These are phyloP conservation scores for Budorcas taxicolor DNA, from an alignment of 2,113 vertebrate species.

Conservation along the genomic window DNA sequence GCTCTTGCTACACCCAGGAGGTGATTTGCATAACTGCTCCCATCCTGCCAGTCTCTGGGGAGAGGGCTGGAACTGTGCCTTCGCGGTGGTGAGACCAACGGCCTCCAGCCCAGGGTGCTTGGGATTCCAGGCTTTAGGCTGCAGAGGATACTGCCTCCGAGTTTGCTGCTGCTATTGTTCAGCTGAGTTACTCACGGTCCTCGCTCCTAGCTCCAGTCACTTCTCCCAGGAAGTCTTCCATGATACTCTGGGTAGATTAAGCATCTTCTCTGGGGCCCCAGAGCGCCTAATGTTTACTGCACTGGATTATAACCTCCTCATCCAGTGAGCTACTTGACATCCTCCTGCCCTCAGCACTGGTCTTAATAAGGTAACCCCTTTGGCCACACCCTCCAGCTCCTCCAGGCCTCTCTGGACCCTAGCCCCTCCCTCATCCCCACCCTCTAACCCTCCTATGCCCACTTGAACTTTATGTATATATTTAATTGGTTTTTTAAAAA, in stretches of 20 bases:
- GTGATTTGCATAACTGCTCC: background rate
- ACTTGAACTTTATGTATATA: background rate
- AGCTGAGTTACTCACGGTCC: background rate
- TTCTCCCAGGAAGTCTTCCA: slow-evolving; percentile 16
- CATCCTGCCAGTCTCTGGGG: background rate
- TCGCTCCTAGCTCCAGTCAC: fast-evolving
- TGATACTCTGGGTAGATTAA: background rate
- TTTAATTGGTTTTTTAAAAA: background rate
- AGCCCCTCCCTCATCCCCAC: background rate
- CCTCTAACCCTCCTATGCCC: background rate
- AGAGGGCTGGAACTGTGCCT: background rate
- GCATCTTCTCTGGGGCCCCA: background rate
- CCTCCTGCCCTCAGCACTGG: background rate
- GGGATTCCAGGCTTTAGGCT: background rate
- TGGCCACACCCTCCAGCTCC: fast-evolving
- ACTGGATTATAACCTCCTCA: background rate
- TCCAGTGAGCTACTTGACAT: background rate
- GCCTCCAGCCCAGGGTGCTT: background rate
- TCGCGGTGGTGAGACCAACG: fast-evolving
- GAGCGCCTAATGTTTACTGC: background rate
- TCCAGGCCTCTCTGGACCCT: background rate
- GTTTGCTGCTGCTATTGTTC: background rate
- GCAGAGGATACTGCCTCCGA: background rate
- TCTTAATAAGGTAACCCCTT: background rate
- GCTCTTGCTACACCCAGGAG: background rate